Base-by-base conservation (phyloP, 2,113 vertebrate genomes). In the Hiodon alosoides region DNA sequence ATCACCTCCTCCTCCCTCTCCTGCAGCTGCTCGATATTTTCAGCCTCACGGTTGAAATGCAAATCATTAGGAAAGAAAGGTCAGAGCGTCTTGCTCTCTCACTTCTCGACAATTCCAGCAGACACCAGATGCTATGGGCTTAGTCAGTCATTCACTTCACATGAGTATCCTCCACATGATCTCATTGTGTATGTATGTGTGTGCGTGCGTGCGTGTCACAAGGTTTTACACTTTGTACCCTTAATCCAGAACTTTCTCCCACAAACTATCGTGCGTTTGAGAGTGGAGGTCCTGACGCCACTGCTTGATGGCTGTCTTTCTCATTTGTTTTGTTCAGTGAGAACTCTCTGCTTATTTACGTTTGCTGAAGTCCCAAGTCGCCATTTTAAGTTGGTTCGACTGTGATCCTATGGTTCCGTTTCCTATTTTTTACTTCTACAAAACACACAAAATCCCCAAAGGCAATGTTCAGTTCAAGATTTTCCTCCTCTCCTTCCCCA, bases 11-110 rank as follows among this genome's bases (percentile, higher is more conserved):
- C 10, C 7, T 10, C 13, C 16, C 77, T 71, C 74, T 80, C 75
- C 79, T 69, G 82, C 88, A 88, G 86, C 92, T 90, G 83, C 82
- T 5, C 46, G 82, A 77, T 80, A 82, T 77, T 85, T 80, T 84
- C 57, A 79, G 82, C 78, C 85, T 82, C 0, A 68, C 57, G 73
- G 79, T 76, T 81, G 46, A 60, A 55, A 79, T 75, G 81, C 79
- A 80, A 73, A 77, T 80, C 68, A 79, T 79, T 77, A 67, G 53
- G 65, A 69, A 13, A 71, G 60, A 74, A 60, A 79, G 77, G 79
- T 79, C 80, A 82, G 81, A 78, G 70, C 17, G 73, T 71, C 80
- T 81, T 67, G 74, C 67, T 80, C 81, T 68, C 13, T 66, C 66
- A n/a, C 55, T 53, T 69, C 54, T 51, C 50, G 10, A 31, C 55